Conservation (phyloP, 1,140 invertebrate species). For the Drosophila truncata region DNA sequence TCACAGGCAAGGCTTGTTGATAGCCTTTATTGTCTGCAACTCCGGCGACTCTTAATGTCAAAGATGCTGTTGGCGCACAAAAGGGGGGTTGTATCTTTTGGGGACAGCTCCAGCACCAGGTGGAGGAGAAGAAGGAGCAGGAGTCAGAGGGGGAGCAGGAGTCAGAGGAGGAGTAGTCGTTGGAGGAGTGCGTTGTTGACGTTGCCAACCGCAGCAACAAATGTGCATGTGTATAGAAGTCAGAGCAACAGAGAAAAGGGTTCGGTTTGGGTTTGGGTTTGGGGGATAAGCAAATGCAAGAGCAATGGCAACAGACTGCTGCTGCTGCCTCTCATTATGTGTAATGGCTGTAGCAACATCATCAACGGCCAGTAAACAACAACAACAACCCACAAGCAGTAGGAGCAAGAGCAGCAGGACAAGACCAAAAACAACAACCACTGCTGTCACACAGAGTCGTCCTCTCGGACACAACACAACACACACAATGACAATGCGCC, state of each 20-base stretch:
- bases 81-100: slow-evolving; percentile 1
- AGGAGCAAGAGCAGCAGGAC: slow-evolving; percentile 16
- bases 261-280: no score
- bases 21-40: slow-evolving; percentile 75
- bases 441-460: slow-evolving; percentile 39
- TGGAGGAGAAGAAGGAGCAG: neutral
- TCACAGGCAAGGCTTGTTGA: slow-evolving; percentile 52
- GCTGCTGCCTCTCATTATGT: slow-evolving; percentile 75
- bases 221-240: slow-evolving; percentile 65
- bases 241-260: slow-evolving; percentile 14
- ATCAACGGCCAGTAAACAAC: slow-evolving; percentile 61
- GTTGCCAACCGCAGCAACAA: slow-evolving; percentile 75
- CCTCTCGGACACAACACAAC: slow-evolving; percentile 38
- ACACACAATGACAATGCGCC: slow-evolving; percentile 50
- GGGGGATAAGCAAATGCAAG: slow-evolving; percentile 39
- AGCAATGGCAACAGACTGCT: slow-evolving; percentile 42
- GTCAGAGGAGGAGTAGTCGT: no score
- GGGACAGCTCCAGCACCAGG: no score
- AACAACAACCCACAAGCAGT: slow-evolving; percentile 33
- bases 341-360: slow-evolving; percentile 73
- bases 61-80: slow-evolving; percentile 38
- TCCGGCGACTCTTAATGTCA: slow-evolving; percentile 77
- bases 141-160: no score
- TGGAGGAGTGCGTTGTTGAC: slow-evolving; percentile 47
- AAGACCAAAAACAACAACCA: slow-evolving; percentile 22